Percentiles rank a stretch among this genome's conserved stretches.
These are phyloP conservation scores for Drosophila glabriapex DNA, from an alignment of 2,888 invertebrate species.

Conservation along the genomic window DNA sequence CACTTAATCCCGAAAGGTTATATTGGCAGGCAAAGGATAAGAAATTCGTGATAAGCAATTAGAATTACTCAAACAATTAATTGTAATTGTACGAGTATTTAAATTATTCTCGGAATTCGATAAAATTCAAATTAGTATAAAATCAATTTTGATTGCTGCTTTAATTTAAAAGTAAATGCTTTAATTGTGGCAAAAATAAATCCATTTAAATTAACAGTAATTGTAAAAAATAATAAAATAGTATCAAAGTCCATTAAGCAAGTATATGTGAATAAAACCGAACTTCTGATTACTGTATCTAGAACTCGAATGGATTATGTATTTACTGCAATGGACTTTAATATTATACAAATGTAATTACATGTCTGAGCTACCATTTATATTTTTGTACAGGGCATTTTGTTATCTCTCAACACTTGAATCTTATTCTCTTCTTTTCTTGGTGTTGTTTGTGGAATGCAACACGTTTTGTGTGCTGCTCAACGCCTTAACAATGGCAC, in stretches of 20 bases:
- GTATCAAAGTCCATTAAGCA: background rate
- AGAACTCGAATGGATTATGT: background rate
- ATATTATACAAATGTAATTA: background rate
- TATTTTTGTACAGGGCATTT: slow-evolving; percentile 5
- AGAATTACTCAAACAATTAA: background rate
- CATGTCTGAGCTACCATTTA: background rate
- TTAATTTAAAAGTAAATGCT: background rate
- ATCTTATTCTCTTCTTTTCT: background rate
- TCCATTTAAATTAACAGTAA: background rate
- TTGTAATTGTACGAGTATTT: background rate
- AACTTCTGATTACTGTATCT: background rate
- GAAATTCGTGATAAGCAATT: background rate
- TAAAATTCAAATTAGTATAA: background rate
- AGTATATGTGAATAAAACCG: no score
- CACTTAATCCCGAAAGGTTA: background rate
- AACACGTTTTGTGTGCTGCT: slow-evolving; percentile 65
- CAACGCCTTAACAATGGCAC: slow-evolving; percentile 71
- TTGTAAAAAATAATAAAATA: background rate
- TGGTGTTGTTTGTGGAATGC: slow-evolving; percentile 35
- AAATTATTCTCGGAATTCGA: background rate
- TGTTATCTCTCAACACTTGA: background rate
- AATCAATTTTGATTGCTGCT: background rate
- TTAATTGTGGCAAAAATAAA: background rate
- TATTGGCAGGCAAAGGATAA: background rate
- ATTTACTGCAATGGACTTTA: background rate